Conservation (phyloP, 2,888 invertebrate genomes). For the Drosophila subquinaria region DNA sequence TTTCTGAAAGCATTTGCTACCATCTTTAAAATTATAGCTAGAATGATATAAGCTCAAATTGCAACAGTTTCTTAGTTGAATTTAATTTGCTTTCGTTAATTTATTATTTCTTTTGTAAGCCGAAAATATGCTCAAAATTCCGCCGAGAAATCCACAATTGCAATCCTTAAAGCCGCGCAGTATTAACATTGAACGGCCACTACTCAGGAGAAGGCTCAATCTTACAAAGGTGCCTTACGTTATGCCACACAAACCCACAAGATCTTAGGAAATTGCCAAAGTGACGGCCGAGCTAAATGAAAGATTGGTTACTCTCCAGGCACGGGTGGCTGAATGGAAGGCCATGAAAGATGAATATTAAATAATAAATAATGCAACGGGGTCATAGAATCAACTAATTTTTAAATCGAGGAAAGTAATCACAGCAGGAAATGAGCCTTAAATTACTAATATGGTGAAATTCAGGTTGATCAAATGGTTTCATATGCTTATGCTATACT, state of each 20-base stretch:
- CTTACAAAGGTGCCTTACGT: no score
- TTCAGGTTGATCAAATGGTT: neutral
- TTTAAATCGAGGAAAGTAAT: neutral
- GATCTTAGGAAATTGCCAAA: no score
- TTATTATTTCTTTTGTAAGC: neutral
- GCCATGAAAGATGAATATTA: constrained; percentile 11
- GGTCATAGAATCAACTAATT: neutral
- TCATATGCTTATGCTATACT: no score
- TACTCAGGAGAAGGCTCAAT: no score
- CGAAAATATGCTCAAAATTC: constrained; percentile 47
- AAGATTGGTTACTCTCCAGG: no score
- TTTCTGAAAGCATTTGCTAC: neutral
- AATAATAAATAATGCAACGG: neutral
- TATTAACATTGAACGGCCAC: no score
- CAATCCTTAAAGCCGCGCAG: constrained; percentile 16
- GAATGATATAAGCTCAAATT: neutral
- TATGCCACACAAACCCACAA: no score
- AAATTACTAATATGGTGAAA: constrained; percentile 6
- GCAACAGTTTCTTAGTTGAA: neutral
- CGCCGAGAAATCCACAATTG: constrained; percentile 34
- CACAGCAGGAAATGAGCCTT: neutral
- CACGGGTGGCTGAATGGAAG: constrained; percentile 52
- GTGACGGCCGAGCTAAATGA: no score
- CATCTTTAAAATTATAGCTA: neutral
- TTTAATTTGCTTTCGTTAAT: neutral